These are phyloP conservation scores for Temnothorax longispinosus DNA, from an alignment of 1,140 invertebrate species.

Conservation along the genomic window DNA sequence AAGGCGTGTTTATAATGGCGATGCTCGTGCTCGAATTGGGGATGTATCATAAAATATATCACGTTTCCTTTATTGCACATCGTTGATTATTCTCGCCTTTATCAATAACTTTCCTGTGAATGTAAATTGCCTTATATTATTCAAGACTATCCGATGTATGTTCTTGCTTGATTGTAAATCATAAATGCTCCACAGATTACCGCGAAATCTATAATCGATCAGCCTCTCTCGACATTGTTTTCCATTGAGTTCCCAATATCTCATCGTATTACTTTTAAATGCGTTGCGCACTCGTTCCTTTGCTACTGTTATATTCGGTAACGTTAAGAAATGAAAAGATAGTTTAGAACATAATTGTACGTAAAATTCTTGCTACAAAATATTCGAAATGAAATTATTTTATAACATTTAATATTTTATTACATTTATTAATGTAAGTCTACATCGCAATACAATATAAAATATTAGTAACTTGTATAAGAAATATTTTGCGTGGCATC, in stretches of 20 bases:
- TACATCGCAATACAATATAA: no score
- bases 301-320: neutral
- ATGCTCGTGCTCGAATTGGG: conserved; percentile 8
- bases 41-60: conserved; percentile 18
- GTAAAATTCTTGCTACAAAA: neutral
- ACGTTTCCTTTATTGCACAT: conserved; percentile 42
- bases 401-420: no score
- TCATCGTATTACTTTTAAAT: neutral
- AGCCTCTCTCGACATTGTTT: neutral
- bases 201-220: neutral
- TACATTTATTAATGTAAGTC: no score
- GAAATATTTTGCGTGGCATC: no score
- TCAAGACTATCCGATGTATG: conserved; percentile 9
- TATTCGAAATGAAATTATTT: neutral
- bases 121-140: conserved; percentile 46
- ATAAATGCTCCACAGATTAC: conserved; percentile 10
- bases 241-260: neutral
- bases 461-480: no score
- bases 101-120: conserved; percentile 47
- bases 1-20: conserved; percentile 28
- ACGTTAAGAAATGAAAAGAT: neutral
- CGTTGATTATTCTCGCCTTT: conserved; percentile 39
- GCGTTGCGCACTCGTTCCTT: neutral
- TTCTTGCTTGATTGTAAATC: neutral
- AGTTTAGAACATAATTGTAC: neutral